Evolutionary conservation across 1,140 invertebrate genomes (phyloP).

Genomic region (Steinernema feltiae): DNA sequence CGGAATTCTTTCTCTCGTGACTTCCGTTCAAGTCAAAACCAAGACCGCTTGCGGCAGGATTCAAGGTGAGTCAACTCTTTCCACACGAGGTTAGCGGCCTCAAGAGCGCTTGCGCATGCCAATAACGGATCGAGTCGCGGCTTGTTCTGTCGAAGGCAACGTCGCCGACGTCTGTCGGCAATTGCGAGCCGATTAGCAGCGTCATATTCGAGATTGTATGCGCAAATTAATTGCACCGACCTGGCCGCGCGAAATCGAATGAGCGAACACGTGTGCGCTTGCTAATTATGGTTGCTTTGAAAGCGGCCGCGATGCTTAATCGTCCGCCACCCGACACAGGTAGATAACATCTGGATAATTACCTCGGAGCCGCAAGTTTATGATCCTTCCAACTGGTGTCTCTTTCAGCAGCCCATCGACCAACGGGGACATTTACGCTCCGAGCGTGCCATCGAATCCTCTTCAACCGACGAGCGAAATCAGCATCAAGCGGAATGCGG

Average conservation of each 20-base stretch:
- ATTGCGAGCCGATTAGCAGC: neutral
- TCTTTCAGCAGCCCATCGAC: conserved; percentile 6
- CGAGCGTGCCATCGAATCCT: neutral
- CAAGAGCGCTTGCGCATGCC: no score
- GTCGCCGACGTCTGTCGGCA: neutral
- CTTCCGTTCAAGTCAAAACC: neutral
- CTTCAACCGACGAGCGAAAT: neutral
- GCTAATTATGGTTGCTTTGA: neutral
- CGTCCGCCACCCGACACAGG: neutral
- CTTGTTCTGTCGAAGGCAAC: neutral
- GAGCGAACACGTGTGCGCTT: neutral
- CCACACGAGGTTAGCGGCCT: neutral
- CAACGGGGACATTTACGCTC: neutral
- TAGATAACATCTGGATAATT: neutral
- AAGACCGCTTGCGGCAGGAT: neutral
- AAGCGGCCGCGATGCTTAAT: neutral
- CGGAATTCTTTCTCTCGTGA: neutral
- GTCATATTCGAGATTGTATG: neutral
- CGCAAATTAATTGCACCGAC: neutral
- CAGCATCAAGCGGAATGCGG: conserved; percentile 2
- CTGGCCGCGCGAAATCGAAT: neutral
- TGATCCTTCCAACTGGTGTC: neutral
- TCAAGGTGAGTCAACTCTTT: neutral
- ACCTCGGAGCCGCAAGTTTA: neutral
- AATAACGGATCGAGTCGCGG: neutral